Evolutionary conservation across 1,140 invertebrate species (phyloP).

Genomic region (Probaryconus sp.): DNA sequence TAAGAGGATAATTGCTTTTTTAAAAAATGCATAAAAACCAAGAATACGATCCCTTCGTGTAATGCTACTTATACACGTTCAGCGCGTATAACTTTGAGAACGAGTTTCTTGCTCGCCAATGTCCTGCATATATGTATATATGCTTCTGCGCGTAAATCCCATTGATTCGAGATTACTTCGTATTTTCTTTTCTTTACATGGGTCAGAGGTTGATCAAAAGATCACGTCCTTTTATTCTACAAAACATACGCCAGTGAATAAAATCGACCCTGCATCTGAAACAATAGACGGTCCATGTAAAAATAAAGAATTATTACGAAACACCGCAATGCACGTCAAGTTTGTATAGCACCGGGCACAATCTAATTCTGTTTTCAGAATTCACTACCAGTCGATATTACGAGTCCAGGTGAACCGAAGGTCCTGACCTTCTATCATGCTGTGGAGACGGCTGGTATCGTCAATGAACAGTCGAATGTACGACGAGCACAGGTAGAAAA

Average conservation of each 20-base stretch:
- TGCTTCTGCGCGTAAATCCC: slow-evolving; percentile 49
- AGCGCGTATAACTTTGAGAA: slow-evolving; percentile 61
- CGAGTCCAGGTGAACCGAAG: slow-evolving; percentile 72
- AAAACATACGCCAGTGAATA: slow-evolving; percentile 14
- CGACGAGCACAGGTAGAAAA: slow-evolving; percentile 69
- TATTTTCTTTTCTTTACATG: slow-evolving; percentile 57
- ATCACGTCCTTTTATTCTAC: slow-evolving; percentile 51
- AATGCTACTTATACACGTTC: slow-evolving; percentile 39
- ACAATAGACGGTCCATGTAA: slow-evolving; percentile 25
- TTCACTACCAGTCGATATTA: slow-evolving; percentile 66
- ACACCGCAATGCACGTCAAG: slow-evolving; percentile 45
- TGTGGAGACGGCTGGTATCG: slow-evolving; percentile 72
- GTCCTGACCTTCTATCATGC: slow-evolving; percentile 74
- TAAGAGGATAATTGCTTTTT: slow-evolving; percentile 43
- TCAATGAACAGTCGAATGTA: slow-evolving; percentile 69
- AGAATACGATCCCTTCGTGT: slow-evolving; percentile 36
- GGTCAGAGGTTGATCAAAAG: slow-evolving; percentile 63
- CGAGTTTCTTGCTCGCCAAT: slow-evolving; percentile 62
- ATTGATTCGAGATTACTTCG: slow-evolving; percentile 49
- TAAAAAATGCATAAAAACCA: slow-evolving; percentile 31
- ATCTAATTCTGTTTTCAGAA: slow-evolving; percentile 75
- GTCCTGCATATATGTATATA: slow-evolving; percentile 53
- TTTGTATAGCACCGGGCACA: slow-evolving; percentile 72
- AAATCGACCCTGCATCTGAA: slow-evolving; percentile 19
- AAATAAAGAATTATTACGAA: slow-evolving; percentile 22